Evolutionary conservation across 2,888 invertebrate species (phyloP).

Genomic region (Microplitis deprimator): DNA sequence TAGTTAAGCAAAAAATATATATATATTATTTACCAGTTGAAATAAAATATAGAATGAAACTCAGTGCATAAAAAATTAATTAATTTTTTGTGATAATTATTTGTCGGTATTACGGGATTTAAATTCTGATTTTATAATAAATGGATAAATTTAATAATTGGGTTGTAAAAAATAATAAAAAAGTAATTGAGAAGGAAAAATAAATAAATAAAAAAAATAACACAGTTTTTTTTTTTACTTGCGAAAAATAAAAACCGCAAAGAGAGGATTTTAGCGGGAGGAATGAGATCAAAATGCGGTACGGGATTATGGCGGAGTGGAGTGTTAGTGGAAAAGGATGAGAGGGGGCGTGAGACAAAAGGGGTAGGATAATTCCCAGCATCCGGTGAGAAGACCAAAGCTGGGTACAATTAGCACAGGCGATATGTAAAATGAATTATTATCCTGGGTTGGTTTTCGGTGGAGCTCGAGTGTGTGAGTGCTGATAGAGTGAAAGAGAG

Average conservation of each 20-base stretch:
- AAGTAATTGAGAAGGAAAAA: conserved; percentile 33
- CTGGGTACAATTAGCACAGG: conserved; percentile 56
- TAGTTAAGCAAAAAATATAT: neutral
- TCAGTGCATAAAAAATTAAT: neutral
- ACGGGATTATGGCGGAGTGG: conserved; percentile 43
- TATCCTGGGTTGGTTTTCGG: conserved; percentile 48
- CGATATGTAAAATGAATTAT: conserved; percentile 62
- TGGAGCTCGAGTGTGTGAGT: neutral
- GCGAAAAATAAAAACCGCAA: conserved; percentile 37
- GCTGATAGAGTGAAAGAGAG: conserved; percentile 2
- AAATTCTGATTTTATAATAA: neutral
- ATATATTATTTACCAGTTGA: neutral
- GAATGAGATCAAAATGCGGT: conserved; percentile 49
- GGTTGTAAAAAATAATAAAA: conserved; percentile 43
- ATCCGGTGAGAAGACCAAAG: conserved; percentile 50
- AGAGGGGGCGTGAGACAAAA: conserved; percentile 20
- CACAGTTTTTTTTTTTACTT: conserved; percentile 9
- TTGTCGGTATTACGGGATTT: neutral
- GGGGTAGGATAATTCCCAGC: conserved; percentile 55
- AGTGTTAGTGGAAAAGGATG: conserved; percentile 35
- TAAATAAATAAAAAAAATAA: conserved; percentile 31
- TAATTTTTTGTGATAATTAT: neutral
- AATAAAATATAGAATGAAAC: neutral
- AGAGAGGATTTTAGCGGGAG: conserved; percentile 48
- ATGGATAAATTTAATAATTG: neutral